phyloP scores from a whole-genome alignment of 1,140 invertebrate genomes.

The Anthonomus grandis region DNA sequence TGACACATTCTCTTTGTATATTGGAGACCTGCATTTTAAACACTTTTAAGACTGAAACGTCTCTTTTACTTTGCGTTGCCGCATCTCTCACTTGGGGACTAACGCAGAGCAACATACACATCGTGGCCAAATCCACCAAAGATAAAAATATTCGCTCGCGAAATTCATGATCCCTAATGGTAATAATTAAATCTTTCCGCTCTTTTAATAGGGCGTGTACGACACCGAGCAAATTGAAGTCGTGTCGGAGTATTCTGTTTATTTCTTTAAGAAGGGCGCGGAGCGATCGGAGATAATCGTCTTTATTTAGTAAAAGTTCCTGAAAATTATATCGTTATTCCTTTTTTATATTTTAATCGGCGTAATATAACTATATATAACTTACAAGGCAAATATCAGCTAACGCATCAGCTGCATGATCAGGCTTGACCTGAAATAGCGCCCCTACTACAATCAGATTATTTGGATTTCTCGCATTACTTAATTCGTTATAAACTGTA shows the following conservation, averaged over 20 bases:
- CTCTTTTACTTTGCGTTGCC: constrained; percentile 55
- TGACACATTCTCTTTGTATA: constrained; percentile 78
- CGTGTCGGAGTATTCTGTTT: constrained; percentile 74
- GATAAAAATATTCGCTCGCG: constrained; percentile 80
- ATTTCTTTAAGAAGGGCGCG: constrained; percentile 83
- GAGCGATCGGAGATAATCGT: constrained; percentile 85
- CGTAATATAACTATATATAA: not conserved
- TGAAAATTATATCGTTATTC: constrained; percentile 51
- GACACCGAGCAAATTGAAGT: constrained; percentile 71
- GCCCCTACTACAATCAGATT: constrained; percentile 86
- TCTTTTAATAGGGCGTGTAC: constrained; percentile 68
- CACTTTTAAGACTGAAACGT: constrained; percentile 48
- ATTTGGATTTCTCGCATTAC: constrained; percentile 86
- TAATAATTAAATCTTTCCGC: constrained; percentile 54
- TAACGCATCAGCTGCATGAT: constrained; percentile 71
- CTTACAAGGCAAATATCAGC: constrained; percentile 72
- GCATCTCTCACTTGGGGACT: constrained; percentile 75
- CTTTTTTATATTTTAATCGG: not conserved
- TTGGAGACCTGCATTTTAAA: constrained; percentile 57
- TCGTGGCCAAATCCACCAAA: constrained; percentile 79
- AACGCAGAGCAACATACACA: constrained; percentile 80
- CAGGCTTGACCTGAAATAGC: constrained; percentile 79
- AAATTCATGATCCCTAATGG: constrained; percentile 60
- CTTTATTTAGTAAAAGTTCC: constrained; percentile 82
- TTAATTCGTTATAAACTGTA: constrained; percentile 93